Conservation (phyloP, 2,797 vertebrate genomes). For the Vireo griseus region DNA sequence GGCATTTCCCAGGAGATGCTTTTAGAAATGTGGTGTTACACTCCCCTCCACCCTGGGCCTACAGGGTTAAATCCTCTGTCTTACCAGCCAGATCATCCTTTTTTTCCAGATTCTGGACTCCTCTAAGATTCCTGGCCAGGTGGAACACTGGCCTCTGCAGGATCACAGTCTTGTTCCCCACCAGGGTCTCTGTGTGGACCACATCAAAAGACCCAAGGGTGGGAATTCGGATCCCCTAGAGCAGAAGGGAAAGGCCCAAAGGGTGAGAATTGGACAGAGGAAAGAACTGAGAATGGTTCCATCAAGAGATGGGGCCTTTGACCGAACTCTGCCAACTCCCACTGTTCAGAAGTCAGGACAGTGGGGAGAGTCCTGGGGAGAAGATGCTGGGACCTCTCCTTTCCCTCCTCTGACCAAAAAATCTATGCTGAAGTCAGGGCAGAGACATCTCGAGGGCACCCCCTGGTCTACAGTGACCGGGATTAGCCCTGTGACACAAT, state of each 20-base stretch:
- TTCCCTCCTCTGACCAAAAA: not conserved
- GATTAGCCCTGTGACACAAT: not conserved
- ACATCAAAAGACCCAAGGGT: not conserved
- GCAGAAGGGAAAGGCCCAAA: not conserved
- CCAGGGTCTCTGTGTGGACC: not conserved
- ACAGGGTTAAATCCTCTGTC: not conserved
- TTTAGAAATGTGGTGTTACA: not conserved
- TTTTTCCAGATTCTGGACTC: not conserved
- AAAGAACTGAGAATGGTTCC: not conserved
- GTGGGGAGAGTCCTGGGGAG: not conserved
- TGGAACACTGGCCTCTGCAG: not conserved
- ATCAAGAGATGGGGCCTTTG: not conserved
- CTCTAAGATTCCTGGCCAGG: not conserved
- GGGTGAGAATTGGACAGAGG: not conserved
- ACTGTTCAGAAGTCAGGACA: not conserved
- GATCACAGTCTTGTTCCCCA: not conserved
- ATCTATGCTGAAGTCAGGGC: too few species aligned
- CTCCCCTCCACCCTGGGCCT: not conserved
- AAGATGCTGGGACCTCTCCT: not conserved
- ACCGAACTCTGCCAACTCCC: fast-evolving
- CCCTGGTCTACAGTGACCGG: fast-evolving
- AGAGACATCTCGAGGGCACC: not conserved
- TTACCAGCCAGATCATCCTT: not conserved
- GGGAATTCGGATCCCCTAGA: not conserved
- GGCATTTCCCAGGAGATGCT: fast-evolving